Evolutionary conservation across 2,113 vertebrate species (phyloP).

Genomic region (Thalassarche chlororhynchos): DNA sequence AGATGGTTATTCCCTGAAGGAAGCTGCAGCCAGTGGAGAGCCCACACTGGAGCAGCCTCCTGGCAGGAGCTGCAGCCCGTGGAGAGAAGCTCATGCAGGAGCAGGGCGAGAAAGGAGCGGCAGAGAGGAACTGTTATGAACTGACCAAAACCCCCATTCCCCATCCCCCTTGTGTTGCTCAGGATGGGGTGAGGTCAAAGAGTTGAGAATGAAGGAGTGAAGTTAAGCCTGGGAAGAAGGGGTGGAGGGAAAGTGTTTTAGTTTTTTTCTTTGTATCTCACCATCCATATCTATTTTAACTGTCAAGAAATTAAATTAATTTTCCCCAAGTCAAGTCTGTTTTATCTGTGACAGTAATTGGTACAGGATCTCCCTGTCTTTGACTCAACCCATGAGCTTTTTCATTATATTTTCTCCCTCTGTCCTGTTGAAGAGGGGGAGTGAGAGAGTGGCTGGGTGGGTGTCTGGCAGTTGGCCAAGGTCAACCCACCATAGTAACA

Average conservation of each 20-base stretch:
- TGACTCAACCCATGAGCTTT: not conserved
- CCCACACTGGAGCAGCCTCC: not conserved
- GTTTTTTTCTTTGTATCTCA: not conserved
- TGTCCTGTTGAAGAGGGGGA: not conserved
- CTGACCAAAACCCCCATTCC: not conserved
- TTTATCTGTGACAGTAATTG: not conserved
- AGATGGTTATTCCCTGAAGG: not conserved
- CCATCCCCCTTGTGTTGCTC: not conserved
- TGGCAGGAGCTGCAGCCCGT: not conserved
- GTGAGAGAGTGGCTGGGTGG: not conserved
- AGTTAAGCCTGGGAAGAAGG: not conserved
- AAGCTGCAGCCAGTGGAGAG: not conserved
- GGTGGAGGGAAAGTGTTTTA: not conserved
- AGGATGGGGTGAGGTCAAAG: not conserved
- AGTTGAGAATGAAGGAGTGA: not conserved
- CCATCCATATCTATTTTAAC: not conserved
- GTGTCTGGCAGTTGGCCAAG: not conserved
- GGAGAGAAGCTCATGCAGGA: not conserved
- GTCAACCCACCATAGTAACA: not conserved
- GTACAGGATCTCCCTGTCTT: not conserved
- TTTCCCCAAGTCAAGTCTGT: not conserved
- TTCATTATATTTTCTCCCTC: not conserved
- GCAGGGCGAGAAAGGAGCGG: not conserved
- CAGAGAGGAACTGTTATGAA: not conserved
- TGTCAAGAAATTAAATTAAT: not conserved